Evolutionary conservation across 2,888 invertebrate species (phyloP).

Genomic region (Salticus scenicus): DNA sequence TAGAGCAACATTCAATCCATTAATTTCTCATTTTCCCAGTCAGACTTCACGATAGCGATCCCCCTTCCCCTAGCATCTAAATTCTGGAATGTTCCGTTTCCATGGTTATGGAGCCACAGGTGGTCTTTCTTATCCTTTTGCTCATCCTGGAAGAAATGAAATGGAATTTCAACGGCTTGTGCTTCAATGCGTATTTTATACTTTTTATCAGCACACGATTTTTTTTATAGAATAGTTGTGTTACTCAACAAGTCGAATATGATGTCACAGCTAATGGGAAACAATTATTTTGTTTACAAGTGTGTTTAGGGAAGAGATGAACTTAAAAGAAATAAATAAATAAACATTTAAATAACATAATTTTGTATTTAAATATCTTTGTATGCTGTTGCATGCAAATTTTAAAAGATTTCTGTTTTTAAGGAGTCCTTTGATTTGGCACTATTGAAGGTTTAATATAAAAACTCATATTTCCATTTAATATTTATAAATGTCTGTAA

Average conservation of each 20-base stretch:
- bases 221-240: neutral
- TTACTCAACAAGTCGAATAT: neutral
- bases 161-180: slow-evolving; percentile 55
- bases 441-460: too few species aligned
- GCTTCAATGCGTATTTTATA: slow-evolving; percentile 5
- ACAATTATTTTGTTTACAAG: too few species aligned
- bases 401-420: too few species aligned
- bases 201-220: neutral
- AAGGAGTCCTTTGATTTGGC: too few species aligned
- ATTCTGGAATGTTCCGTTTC: slow-evolving; percentile 29
- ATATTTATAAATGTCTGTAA: too few species aligned
- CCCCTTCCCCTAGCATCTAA: neutral
- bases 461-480: too few species aligned
- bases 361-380: too few species aligned
- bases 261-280: too few species aligned
- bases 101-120: slow-evolving; percentile 64
- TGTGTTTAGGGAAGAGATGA: too few species aligned
- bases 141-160: slow-evolving; percentile 46
- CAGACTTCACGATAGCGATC: slow-evolving; percentile 25
- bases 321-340: too few species aligned
- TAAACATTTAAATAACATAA: too few species aligned
- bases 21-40: slow-evolving; percentile 67
- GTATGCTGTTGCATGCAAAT: too few species aligned
- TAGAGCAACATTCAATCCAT: slow-evolving; percentile 63
- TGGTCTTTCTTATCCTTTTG: slow-evolving; percentile 65